A percentile compares a stretch with the other conserved stretches of the same genome.
Evolutionary conservation across 2,113 vertebrate genomes (phyloP).

Genomic region (Parotia lawesii): DNA sequence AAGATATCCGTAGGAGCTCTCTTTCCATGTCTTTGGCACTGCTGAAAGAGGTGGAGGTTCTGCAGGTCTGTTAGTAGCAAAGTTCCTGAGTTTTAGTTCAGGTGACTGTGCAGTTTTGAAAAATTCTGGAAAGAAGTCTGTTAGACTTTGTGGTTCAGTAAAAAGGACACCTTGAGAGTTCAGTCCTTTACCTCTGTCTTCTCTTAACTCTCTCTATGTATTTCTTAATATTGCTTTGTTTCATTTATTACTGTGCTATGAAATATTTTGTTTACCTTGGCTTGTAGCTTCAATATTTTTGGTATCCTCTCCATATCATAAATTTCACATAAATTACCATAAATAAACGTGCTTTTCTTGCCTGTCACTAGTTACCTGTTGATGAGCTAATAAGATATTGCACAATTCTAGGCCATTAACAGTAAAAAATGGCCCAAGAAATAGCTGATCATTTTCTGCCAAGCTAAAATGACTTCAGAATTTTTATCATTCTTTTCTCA

Average conservation of each 20-base stretch:
- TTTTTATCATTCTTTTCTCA: conserved; percentile 7
- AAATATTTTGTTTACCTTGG: background rate
- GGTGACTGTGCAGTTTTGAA: background rate
- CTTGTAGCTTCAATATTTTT: background rate
- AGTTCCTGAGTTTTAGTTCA: background rate
- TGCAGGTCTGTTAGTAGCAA: background rate
- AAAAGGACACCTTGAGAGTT: background rate
- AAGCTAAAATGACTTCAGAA: background rate
- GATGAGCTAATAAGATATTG: background rate
- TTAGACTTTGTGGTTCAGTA: background rate
- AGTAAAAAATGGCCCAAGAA: background rate
- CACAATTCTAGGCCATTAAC: background rate
- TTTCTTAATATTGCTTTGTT: background rate
- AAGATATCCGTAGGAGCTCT: background rate
- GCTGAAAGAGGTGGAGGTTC: background rate
- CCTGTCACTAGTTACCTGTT: background rate
- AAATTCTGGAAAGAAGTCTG: background rate
- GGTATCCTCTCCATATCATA: background rate
- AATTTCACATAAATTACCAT: background rate
- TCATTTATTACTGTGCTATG: background rate
- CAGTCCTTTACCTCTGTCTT: background rate
- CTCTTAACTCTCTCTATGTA: background rate
- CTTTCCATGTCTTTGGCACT: background rate
- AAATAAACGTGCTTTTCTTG: background rate
- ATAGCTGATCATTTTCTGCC: background rate